Percentiles rank a stretch among this genome's conserved stretches.
Evolutionary conservation across 2,797 vertebrate species (phyloP).

Genomic region (Gallirallus australis): DNA sequence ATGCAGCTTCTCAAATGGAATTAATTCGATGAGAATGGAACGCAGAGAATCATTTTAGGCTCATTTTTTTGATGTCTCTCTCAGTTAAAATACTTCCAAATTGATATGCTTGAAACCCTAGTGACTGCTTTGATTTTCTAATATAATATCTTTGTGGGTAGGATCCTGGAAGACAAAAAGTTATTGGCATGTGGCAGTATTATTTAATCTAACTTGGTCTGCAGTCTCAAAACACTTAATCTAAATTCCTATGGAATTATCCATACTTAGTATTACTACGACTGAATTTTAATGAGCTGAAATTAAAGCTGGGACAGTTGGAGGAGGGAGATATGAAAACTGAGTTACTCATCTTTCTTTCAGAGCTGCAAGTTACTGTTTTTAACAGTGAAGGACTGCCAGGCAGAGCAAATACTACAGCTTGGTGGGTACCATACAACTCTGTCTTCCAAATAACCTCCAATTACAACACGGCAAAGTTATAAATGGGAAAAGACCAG

Average conservation of each 20-base stretch:
- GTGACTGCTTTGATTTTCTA: conserved; percentile 58
- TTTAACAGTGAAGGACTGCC: neutral
- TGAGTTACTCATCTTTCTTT: neutral
- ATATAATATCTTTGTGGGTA: neutral
- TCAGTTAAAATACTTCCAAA: conserved; percentile 50
- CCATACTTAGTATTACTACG: neutral
- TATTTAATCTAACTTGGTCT: conserved; percentile 45
- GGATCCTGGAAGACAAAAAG: conserved; percentile 38
- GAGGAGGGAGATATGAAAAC: neutral
- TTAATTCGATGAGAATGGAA: conserved; percentile 64
- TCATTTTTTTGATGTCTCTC: conserved; percentile 45
- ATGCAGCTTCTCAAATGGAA: conserved; percentile 60
- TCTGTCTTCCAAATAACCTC: neutral
- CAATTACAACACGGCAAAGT: neutral
- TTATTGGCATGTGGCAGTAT: neutral
- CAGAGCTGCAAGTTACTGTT: neutral
- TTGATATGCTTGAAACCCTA: conserved; percentile 6
- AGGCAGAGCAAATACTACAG: neutral
- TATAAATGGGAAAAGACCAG: too few species aligned
- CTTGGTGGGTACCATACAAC: neutral
- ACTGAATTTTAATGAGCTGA: conserved; percentile 36
- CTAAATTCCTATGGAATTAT: conserved; percentile 40
- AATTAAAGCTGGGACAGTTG: neutral
- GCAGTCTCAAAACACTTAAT: conserved; percentile 48
- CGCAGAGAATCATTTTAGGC: conserved; percentile 22